Conservation (phyloP, 1,140 invertebrate species). For the Bombus balteatus region DNA sequence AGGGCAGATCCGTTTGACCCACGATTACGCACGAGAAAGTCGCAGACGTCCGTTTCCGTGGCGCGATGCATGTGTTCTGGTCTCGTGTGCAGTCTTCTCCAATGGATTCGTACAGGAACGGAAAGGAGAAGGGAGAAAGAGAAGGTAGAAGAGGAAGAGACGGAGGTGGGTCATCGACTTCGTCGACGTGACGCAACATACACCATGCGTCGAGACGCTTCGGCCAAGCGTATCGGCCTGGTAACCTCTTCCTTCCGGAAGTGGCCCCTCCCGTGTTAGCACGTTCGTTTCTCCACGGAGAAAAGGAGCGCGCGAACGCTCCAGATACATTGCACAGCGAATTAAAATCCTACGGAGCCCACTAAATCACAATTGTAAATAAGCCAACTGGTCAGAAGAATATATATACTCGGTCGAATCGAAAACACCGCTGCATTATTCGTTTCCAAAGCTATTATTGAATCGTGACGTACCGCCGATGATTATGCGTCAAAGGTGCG, state of each 20-base stretch:
- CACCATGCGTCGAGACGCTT: conserved; percentile 47
- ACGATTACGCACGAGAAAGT: conserved; percentile 19
- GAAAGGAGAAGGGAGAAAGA: conserved; percentile 38
- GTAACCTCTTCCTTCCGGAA: conserved; percentile 66
- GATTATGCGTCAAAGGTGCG: too few relatives aligned
- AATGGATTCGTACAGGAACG: conserved; percentile 14
- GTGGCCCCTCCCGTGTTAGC: conserved; percentile 7
- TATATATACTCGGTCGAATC: neutral
- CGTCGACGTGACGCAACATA: conserved; percentile 59
- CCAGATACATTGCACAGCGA: neutral
- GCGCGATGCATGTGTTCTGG: neutral
- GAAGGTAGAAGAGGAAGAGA: conserved; percentile 48
- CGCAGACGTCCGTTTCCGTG: neutral
- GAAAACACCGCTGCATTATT: neutral
- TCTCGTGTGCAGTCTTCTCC: conserved; percentile 16
- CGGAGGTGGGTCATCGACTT: conserved; percentile 67
- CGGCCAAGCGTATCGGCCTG: conserved; percentile 57
- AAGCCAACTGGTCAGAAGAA: neutral
- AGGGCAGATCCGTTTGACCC: neutral
- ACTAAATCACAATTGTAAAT: neutral
- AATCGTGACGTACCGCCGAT: too few relatives aligned
- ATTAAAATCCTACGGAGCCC: neutral
- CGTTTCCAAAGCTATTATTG: neutral
- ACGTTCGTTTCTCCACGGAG: neutral
- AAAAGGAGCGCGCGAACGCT: neutral